phyloP scores from a whole-genome alignment of 2,888 invertebrate species.

The Lissocephala sabroskyi region DNA sequence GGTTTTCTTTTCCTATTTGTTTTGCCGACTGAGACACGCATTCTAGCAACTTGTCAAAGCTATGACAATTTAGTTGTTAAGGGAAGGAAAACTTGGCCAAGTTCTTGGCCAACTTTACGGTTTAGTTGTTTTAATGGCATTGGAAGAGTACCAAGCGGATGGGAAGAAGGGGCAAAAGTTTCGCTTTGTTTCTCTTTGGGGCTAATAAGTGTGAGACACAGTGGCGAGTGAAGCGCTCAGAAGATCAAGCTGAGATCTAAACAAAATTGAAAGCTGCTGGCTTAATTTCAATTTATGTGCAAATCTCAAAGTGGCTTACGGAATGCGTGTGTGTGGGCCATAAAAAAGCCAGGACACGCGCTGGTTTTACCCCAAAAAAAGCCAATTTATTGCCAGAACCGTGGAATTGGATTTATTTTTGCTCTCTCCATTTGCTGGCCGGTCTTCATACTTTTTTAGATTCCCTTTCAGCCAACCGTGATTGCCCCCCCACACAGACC shows the following conservation, averaged over 20 bases:
- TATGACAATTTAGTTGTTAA: conserved; percentile 58
- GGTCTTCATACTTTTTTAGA: no score
- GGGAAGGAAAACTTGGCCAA: not conserved
- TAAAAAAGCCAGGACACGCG: no score
- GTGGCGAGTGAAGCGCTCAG: not conserved
- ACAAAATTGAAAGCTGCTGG: not conserved
- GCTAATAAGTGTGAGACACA: not conserved
- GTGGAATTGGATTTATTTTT: no score
- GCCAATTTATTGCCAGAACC: no score
- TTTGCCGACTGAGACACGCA: conserved; percentile 32
- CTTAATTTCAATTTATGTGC: conserved; percentile 29
- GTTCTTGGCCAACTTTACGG: not conserved
- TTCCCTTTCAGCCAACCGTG: no score
- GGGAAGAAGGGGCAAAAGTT: not conserved
- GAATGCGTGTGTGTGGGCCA: not conserved
- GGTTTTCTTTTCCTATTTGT: no score
- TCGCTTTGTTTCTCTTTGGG: not conserved
- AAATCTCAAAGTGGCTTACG: conserved; percentile 13
- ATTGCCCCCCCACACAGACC: no score
- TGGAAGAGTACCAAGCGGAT: not conserved
- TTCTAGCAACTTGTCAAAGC: conserved; percentile 45
- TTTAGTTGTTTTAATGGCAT: no score
- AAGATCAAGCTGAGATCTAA: not conserved
- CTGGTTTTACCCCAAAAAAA: no score
- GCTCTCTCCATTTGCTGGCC: no score